These are phyloP conservation scores for Uria lomvia DNA, from an alignment of 2,113 vertebrate genomes.

Conservation along the genomic window DNA sequence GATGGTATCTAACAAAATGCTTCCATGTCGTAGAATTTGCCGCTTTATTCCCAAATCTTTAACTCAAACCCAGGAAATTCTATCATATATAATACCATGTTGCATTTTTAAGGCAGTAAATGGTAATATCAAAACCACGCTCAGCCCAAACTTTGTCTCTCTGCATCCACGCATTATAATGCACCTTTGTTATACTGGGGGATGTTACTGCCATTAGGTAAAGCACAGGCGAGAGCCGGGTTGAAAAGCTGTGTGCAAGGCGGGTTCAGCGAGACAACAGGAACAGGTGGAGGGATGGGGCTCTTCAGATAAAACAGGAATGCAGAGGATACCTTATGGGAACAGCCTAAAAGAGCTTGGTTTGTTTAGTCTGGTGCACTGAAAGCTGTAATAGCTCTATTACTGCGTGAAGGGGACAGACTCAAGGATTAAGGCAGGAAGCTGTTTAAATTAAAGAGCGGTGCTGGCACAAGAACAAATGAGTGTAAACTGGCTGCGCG, in stretches of 20 bases:
- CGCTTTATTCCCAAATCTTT: neutral
- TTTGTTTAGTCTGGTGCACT: neutral
- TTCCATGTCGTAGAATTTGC: neutral
- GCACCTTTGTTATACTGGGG: neutral
- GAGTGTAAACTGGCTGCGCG: neutral
- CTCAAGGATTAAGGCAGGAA: neutral
- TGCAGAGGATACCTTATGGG: neutral
- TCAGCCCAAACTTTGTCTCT: neutral
- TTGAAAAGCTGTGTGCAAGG: neutral
- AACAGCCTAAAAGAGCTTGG: neutral
- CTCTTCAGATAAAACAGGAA: neutral
- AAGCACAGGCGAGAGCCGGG: neutral
- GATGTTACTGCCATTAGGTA: neutral
- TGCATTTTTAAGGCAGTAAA: neutral
- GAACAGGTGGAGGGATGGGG: neutral
- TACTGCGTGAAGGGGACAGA: neutral
- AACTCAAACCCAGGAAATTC: neutral
- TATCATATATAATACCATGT: neutral
- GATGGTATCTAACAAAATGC: neutral
- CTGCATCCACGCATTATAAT: neutral
- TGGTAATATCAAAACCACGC: neutral
- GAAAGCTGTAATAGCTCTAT: neutral
- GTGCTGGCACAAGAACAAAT: neutral
- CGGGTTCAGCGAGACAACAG: neutral
- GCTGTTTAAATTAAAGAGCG: neutral